Evolutionary conservation across 1,140 invertebrate species (phyloP), one percentile per base, ranked within the genome.

Genomic region (Manduca sexta): DNA sequence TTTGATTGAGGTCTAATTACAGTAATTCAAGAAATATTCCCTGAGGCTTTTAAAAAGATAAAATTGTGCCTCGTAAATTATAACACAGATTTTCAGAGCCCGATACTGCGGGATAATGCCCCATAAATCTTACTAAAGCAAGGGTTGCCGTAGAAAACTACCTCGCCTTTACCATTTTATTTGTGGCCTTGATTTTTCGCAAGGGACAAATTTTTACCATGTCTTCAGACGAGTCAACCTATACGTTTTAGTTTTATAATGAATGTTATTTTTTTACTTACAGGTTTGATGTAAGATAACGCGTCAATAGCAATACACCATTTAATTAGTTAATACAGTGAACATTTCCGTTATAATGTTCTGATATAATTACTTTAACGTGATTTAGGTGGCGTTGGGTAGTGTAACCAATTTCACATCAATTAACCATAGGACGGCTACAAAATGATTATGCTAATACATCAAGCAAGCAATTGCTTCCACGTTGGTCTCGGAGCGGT

Each of bases 391-490:
- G 8, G 21, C 21, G 21, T 26, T 26, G 21, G 0, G 8, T 26
- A 26, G 21, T 26, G 21, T 26, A 26, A 30, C 13, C 2, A 42
- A 42, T 42, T 26, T 42, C 40, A 42, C 40, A 42, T 42, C 40
- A 42, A 40, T 40, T 40, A 40, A 40, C 38, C 53, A 46, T 52
- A 50, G 47, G 34, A 45, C 37, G 46, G 42, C 52, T 52, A 49
- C 49, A 58, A 61, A 67, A 64, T 69, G 59, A 72, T 67, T 63
- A 69, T 69, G 60, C 61, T 69, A 72, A 67, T 72, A 55, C 50
- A 57, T 44, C 55, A 60, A 51, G 56, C 53, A 61, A 52, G 62
- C 60, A 60, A 69, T 69, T 55, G 62, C 61, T 60, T 65, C 52
- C 65, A 53, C 56, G 56, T 52, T 56, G 57, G 52, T 52, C 51